Evolutionary conservation across 2,797 vertebrate species (phyloP), one percentile per base, ranked within the genome.

Genomic region (Rallus crepitans): DNA sequence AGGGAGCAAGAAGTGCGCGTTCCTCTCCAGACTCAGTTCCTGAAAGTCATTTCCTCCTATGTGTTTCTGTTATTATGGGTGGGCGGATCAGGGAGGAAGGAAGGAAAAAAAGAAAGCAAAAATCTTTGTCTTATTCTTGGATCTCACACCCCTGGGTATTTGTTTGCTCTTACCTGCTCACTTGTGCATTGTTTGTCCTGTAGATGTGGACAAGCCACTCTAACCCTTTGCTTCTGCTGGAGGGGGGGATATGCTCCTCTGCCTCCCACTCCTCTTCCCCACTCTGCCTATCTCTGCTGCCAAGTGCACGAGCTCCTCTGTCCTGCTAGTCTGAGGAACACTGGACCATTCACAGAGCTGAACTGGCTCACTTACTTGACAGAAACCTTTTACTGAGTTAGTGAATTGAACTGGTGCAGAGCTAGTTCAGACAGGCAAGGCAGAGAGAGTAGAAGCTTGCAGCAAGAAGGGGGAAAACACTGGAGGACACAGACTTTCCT

Each of bases 31-130:
- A 90, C 63, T 59, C 2, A 3, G 70, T 76, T 94, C 92, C 96
- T 94, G 88, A 90, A 94, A 87, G 92, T 78, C 1, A 90, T 96
- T 96, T 96, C 93, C 86, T 93, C 81, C 87, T 31, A 1, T 31
- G 37, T 65, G 77, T 72, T 95, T 92, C 82, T 89, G 63, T 79
- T 93, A 75, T 33, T 81, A 19, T 4, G 87, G 28, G 45, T 88
- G 66, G 50, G 53, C 2, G 18, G 57, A 69, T 27, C 37, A 61
- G 45, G 50, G 15, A 89, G 79, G 65, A 66, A 91, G 87, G 87
- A 93, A 94, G 91, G 80, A 93, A 94, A 70, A 70, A 94, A 93
- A 77, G 91, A 92, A 97, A 93, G 91, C 84, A 95, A 87, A 95
- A 87, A 35, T 56, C 60, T 82, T 90, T 79, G 79, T 5, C 93